A percentile compares a stretch with the other conserved stretches of the same genome.
phyloP scores from a whole-genome alignment of 2,113 vertebrate genomes.

The Galeopterus variegatus region DNA sequence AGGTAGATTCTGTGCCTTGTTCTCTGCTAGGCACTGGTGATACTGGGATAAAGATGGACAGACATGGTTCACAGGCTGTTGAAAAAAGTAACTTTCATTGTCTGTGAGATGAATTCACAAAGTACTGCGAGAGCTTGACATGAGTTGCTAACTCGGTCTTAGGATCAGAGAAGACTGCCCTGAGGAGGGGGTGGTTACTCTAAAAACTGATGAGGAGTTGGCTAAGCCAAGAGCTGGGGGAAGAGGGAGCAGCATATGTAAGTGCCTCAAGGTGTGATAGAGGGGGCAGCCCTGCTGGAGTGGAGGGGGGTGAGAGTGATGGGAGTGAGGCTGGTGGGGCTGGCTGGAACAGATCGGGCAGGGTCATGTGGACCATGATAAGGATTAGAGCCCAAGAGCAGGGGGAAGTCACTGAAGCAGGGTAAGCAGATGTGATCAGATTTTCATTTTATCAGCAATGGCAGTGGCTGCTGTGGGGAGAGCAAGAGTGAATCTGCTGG shows the following conservation, averaged over 20 bases:
- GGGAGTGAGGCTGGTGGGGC: not conserved
- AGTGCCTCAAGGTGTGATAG: not conserved
- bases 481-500: not conserved
- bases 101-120: not conserved
- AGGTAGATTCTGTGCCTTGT: not conserved
- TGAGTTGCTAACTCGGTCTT: not conserved
- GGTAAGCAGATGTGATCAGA: not conserved
- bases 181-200: not conserved
- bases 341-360: not conserved
- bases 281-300: not conserved
- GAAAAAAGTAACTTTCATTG: not conserved
- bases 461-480: not conserved
- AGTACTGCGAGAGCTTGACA: not conserved
- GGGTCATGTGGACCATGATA: no score
- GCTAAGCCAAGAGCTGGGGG: not conserved
- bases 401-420: not conserved
- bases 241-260: not conserved
- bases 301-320: fast-evolving
- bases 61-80: constrained; percentile 6
- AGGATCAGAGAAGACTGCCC: not conserved
- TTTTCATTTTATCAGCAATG: not conserved
- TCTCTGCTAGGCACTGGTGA: not conserved
- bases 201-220: not conserved
- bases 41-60: not conserved
- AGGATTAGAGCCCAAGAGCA: not conserved